Percentiles rank a stretch among this genome's conserved stretches.
These are phyloP conservation scores for Microplitis deprimator DNA, from an alignment of 2,888 invertebrate genomes.

Conservation along the genomic window DNA sequence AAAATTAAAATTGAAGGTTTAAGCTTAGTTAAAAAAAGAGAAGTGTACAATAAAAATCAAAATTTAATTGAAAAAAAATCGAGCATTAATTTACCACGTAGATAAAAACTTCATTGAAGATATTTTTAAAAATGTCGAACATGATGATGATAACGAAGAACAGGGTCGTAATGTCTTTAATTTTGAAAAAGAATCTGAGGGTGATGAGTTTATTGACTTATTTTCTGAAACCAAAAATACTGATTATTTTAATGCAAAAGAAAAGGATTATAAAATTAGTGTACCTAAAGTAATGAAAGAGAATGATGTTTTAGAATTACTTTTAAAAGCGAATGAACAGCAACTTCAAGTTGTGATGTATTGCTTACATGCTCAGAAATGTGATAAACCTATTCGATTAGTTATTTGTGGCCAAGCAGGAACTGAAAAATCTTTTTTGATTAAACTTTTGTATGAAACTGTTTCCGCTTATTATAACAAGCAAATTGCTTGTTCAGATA, in stretches of 20 bases:
- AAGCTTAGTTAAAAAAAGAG: constrained; percentile 1
- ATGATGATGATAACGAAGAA: neutral
- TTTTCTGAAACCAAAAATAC: neutral
- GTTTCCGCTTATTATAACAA: too few relatives aligned
- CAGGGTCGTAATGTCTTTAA: neutral
- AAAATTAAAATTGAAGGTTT: neutral
- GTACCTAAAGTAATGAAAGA: constrained; percentile 8
- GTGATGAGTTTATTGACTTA: constrained; percentile 2
- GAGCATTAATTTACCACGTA: neutral
- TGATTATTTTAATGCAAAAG: neutral
- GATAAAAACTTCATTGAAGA: constrained; percentile 3
- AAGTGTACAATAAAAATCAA: neutral
- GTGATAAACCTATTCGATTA: constrained; percentile 1
- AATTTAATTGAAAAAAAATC: constrained; percentile 3
- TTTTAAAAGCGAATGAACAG: neutral
- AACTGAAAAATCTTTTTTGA: too few relatives aligned
- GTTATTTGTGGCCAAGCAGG: constrained; percentile 1
- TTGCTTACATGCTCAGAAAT: constrained; percentile 15
- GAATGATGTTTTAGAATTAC: constrained; percentile 3
- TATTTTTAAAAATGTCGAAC: constrained; percentile 13
- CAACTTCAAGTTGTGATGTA: neutral
- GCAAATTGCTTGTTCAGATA: too few relatives aligned
- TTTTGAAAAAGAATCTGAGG: neutral
- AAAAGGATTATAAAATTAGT: constrained; percentile 1
- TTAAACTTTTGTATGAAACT: too few relatives aligned